Evolutionary conservation across 2,113 vertebrate species (phyloP), one percentile per base, ranked within the genome.

Genomic region (Spea bombifrons): DNA sequence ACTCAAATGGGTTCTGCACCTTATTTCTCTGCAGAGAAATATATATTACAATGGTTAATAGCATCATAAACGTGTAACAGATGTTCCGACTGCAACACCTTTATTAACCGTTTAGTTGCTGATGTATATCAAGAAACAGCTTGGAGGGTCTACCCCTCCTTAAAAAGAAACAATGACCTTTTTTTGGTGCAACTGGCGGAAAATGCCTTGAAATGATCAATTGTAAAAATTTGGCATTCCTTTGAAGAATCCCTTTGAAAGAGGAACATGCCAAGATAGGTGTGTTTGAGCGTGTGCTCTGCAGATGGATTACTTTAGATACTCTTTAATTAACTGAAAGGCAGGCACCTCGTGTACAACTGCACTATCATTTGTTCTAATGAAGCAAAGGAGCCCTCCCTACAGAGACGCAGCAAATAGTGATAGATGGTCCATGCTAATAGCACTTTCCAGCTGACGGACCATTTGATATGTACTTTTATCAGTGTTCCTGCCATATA

Each of bases 51-150:
- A 43, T 43, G 15, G 78, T 74, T 80, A 68, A 67, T 8, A 65
- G 76, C 75, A 75, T 71, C 83, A 84, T 89, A 94, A 91, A 92
- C 91, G 83, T 90, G 86, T 86, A 90, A 86, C 94, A 96, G 95
- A 96, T 95, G 93, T 92, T 87, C 83, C 87, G 83, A 90, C 91
- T 84, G 81, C 90, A 90, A 87, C 85, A 88, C 83, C 76, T 89
- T 87, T 86, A 86, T 87, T 89, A 90, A 86, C 84, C 86, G 79
- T 86, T 89, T 86, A 81, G 85, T 86, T 87, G 84, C 84, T 83
- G 57, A 85, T 88, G 57, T 75, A n/a, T 83, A 88, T 86, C 57
- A 72, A 65, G 3, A 8, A 65, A 80, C 82, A 80, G 6, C 55
- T 52, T 73, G 78, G n/a, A 67, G 77, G 44, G 16, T 12, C 46